These are phyloP conservation scores for Pollenia griseotomentosa DNA, from an alignment of 2,888 invertebrate genomes.

Conservation along the genomic window DNA sequence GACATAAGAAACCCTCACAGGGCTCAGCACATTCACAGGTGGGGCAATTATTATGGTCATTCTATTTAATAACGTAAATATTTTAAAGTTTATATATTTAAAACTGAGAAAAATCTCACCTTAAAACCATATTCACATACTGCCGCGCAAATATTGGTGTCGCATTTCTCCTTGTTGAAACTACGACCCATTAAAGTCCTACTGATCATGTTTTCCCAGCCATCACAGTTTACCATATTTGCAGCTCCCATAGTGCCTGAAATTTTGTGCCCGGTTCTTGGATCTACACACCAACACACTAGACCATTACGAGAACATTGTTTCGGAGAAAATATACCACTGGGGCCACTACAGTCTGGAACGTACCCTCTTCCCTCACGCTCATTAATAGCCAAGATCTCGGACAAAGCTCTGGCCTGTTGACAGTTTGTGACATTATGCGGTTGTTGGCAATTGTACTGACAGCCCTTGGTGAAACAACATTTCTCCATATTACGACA, in stretches of 20 bases:
- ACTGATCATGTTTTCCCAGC: conserved; percentile 83
- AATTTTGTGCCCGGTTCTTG: conserved; percentile 89
- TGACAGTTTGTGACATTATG: conserved; percentile 91
- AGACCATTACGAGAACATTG: conserved; percentile 94
- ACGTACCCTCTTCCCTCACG: conserved; percentile 92
- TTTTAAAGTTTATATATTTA: not conserved
- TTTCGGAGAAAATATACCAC: conserved; percentile 89
- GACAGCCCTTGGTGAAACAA: conserved; percentile 90
- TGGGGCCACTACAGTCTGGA: conserved; percentile 89
- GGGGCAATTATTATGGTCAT: conserved; percentile 88
- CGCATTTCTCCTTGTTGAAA: conserved; percentile 86
- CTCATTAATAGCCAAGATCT: conserved; percentile 90
- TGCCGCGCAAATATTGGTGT: conserved; percentile 90
- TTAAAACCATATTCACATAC: conserved; percentile 94
- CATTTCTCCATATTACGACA: conserved; percentile 93
- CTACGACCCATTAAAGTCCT: conserved; percentile 85
- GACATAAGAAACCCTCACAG: conserved; percentile 91
- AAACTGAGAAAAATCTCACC: conserved; percentile 78
- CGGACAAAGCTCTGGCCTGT: conserved; percentile 91
- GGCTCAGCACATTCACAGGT: conserved; percentile 95
- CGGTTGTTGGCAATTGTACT: conserved; percentile 90
- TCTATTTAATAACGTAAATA: conserved; percentile 74
- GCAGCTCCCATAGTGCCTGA: conserved; percentile 92
- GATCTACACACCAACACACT: conserved; percentile 95
- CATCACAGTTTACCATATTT: conserved; percentile 87